A percentile compares a stretch with the other conserved stretches of the same genome.
These are phyloP conservation scores for Sylvietta virens DNA, from an alignment of 2,113 vertebrate genomes.

Conservation along the genomic window DNA sequence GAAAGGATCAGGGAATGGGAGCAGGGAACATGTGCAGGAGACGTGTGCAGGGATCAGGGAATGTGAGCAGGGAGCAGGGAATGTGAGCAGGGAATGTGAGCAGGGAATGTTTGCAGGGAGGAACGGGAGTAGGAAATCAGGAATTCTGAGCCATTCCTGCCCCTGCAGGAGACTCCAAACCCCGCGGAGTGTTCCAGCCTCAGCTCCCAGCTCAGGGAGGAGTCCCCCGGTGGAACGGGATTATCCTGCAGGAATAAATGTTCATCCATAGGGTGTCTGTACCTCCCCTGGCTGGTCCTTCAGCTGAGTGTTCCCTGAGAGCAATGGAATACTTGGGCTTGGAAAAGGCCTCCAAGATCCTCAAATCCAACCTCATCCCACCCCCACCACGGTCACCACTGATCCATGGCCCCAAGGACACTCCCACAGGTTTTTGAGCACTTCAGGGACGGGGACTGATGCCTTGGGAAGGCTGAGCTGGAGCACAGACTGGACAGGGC, in stretches of 20 bases:
- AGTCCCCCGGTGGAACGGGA: too few relatives aligned
- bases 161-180: neutral
- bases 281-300: neutral
- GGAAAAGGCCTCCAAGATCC: neutral
- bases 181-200: rapidly evolving
- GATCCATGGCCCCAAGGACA: neutral
- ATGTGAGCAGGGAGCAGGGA: neutral
- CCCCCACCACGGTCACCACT: neutral
- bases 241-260: neutral
- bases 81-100: neutral
- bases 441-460: neutral
- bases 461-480: neutral
- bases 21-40: neutral
- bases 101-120: neutral
- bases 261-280: neutral
- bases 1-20: neutral
- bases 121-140: neutral
- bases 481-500: neutral
- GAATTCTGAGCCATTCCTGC: neutral
- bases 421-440: neutral
- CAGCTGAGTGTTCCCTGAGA: neutral
- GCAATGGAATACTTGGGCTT: neutral
- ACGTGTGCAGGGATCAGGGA: neutral
- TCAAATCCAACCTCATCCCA: neutral
- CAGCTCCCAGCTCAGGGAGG: neutral